Evolutionary conservation across 2,113 vertebrate genomes (phyloP).

Genomic region (Nibea albiflora): DNA sequence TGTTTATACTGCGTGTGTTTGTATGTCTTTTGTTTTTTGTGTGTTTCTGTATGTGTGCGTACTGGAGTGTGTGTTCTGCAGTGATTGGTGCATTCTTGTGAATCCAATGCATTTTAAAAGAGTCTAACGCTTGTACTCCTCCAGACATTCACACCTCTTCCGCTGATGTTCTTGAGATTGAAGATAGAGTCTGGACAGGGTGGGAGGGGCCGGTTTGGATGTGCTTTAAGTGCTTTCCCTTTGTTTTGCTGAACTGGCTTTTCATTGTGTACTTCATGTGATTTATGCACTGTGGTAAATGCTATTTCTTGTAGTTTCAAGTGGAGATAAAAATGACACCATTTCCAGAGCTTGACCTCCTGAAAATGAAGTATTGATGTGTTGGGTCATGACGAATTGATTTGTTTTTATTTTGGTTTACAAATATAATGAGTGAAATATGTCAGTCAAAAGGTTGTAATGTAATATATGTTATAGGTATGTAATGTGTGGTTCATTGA

Average conservation of each 20-base stretch:
- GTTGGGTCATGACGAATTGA: no score
- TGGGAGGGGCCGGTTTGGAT: not conserved
- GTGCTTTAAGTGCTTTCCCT: not conserved
- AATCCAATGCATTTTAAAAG: constrained; percentile 53
- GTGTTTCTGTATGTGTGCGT: not conserved
- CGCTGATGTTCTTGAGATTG: constrained; percentile 15
- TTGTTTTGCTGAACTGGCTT: constrained; percentile 12
- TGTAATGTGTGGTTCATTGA: no score
- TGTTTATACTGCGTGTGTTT: not conserved
- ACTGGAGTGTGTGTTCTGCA: constrained; percentile 2
- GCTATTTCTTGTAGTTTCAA: no score
- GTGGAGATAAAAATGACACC: no score
- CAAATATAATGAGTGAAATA: no score
- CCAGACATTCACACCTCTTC: not conserved
- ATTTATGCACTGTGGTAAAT: not conserved
- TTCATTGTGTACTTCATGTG: not conserved
- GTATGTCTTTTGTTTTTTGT: not conserved
- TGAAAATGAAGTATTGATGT: no score
- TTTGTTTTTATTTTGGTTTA: no score
- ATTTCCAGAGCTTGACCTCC: no score
- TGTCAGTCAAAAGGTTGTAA: no score
- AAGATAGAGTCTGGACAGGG: not conserved
- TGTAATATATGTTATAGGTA: no score
- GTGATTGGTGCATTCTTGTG: constrained; percentile 41
- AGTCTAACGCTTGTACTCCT: not conserved